Percentiles rank a stretch among this genome's conserved stretches.
Evolutionary conservation across 2,113 vertebrate species (phyloP).

Genomic region (Pandion haliaetus): DNA sequence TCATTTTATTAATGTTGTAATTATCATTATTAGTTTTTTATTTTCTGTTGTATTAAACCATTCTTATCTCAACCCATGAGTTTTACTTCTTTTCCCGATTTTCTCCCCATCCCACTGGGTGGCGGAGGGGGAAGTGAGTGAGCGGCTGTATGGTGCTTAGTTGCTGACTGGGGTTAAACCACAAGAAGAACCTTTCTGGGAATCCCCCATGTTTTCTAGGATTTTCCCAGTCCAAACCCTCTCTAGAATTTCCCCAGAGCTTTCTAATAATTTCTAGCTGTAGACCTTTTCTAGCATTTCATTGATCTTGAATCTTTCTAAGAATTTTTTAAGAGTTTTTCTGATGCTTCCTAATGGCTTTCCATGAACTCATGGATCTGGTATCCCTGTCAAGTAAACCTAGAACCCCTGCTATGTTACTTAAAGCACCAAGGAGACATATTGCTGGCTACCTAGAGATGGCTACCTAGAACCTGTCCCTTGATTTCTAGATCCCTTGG

Average conservation of each 20-base stretch:
- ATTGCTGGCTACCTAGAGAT: background rate
- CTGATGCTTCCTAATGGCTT: background rate
- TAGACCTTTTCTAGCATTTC: background rate
- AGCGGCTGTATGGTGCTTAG: too few species aligned
- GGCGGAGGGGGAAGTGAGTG: too few species aligned
- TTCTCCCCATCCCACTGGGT: too few species aligned
- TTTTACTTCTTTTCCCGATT: too few species aligned
- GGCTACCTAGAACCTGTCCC: background rate
- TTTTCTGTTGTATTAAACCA: too few species aligned
- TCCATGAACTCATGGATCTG: background rate
- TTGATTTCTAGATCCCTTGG: background rate
- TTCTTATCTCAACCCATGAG: too few species aligned
- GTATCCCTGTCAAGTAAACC: background rate
- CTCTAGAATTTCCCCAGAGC: background rate
- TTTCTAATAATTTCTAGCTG: background rate
- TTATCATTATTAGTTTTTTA: too few species aligned
- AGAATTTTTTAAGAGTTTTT: background rate
- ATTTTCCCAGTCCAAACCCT: background rate
- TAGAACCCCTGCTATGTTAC: background rate
- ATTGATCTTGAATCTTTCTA: background rate
- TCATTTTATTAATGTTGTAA: too few species aligned
- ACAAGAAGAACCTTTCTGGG: background rate
- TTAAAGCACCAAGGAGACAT: background rate
- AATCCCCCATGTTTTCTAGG: background rate
- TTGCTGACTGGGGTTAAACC: too few species aligned